Percentiles rank a stretch among this genome's conserved stretches.
These are phyloP conservation scores for Nowickia ferox DNA, from an alignment of 2,888 invertebrate species.

Conservation along the genomic window DNA sequence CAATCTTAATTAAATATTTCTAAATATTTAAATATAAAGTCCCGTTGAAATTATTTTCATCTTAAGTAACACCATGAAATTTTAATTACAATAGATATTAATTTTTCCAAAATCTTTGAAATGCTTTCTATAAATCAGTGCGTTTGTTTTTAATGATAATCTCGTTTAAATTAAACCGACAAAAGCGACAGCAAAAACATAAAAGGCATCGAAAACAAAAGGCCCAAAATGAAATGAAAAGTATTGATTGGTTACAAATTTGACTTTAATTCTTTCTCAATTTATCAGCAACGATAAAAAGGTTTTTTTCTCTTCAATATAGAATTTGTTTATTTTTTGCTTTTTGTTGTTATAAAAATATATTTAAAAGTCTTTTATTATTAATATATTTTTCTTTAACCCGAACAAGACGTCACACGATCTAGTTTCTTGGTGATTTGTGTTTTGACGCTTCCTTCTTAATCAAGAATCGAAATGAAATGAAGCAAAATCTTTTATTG, in stretches of 20 bases:
- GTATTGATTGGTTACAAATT: constrained; percentile 68
- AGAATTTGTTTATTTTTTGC: not conserved
- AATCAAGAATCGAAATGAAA: constrained; percentile 20
- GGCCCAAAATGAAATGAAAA: constrained; percentile 1
- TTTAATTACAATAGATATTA: constrained; percentile 43
- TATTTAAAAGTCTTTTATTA: not conserved
- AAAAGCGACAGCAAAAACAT: constrained; percentile 42
- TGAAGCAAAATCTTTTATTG: constrained; percentile 27
- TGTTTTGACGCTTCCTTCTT: constrained; percentile 75
- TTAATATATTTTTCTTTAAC: not conserved
- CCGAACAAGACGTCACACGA: constrained; percentile 36
- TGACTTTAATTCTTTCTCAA: constrained; percentile 62
- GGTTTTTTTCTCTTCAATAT: constrained; percentile 3
- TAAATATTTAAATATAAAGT: not conserved
- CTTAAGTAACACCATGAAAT: constrained; percentile 24
- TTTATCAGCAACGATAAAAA: constrained; percentile 36
- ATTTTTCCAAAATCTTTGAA: constrained; percentile 38
- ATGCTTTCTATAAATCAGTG: constrained; percentile 51
- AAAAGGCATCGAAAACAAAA: constrained; percentile 28
- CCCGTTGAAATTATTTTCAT: constrained; percentile 19
- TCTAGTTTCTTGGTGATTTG: constrained; percentile 73
- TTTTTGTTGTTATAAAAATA: not conserved
- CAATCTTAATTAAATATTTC: constrained; percentile 10
- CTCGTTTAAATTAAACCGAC: constrained; percentile 48
- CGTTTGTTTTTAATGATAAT: constrained; percentile 43